These are phyloP conservation scores for Zophobas morio DNA, from an alignment of 1,140 invertebrate genomes.

Conservation along the genomic window DNA sequence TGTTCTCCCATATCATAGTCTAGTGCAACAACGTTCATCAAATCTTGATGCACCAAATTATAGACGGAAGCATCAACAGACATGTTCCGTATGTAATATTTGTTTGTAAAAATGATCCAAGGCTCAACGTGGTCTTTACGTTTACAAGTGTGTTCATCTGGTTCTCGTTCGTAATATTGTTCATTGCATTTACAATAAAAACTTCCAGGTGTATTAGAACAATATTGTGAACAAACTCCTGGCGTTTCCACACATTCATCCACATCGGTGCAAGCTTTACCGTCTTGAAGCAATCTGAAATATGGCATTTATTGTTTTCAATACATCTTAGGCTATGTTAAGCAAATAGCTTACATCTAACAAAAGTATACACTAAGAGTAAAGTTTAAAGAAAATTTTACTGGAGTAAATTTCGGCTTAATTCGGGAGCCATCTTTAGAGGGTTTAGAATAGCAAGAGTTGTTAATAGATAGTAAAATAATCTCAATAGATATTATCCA, in stretches of 20 bases:
- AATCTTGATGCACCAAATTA: slow-evolving; percentile 92
- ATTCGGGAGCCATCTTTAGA: too few relatives aligned
- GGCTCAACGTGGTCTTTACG: slow-evolving; percentile 86
- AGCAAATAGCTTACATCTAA: too few relatives aligned
- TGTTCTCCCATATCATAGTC: slow-evolving; percentile 92
- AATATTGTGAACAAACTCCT: slow-evolving; percentile 94
- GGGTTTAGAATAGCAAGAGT: too few relatives aligned
- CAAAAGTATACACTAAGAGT: too few relatives aligned
- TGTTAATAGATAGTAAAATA: too few relatives aligned
- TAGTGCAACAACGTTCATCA: slow-evolving; percentile 96
- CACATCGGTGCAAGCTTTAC: slow-evolving; percentile 92
- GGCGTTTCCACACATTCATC: slow-evolving; percentile 94
- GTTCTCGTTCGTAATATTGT: slow-evolving; percentile 89
- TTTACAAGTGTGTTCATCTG: slow-evolving; percentile 92
- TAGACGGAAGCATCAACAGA: slow-evolving; percentile 90
- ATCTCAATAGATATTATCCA: too few relatives aligned
- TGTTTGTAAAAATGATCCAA: slow-evolving; percentile 97
- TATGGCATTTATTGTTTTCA: neutral
- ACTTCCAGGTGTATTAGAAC: slow-evolving; percentile 95
- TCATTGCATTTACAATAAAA: slow-evolving; percentile 98
- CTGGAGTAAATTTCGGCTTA: too few relatives aligned
- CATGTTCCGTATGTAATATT: slow-evolving; percentile 98
- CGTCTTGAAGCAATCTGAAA: slow-evolving; percentile 80
- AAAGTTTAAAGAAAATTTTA: too few relatives aligned
- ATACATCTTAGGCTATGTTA: too few relatives aligned